Base-by-base conservation (phyloP, 2,113 vertebrate genomes). In the Phrynocephalus versicolor region DNA sequence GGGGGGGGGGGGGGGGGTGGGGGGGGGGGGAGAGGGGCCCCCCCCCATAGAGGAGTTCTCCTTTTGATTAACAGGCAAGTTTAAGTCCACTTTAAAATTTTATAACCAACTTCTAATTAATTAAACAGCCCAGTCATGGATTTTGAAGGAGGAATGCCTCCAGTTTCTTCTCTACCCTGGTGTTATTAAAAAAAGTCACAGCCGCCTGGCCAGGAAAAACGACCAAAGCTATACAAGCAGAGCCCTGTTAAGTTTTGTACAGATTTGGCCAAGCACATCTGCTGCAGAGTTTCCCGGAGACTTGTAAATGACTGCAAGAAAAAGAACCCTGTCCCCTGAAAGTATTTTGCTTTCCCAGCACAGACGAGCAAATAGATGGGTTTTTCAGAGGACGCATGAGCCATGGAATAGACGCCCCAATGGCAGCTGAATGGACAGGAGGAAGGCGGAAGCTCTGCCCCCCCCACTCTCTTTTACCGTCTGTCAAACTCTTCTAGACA, bases 401-500 rank as follows among this genome's bases (percentile, higher is more conserved):
- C 41, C 35, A 58, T 60, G 10, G 67, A 62, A 57, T 65, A 60
- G 76, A 81, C 81, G 75, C 58, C 82, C 14, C 45, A n/a, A 18
- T 0, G 0, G 2, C 13, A 18, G 3, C 3, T 21, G 1, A 45
- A 88, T 81, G 6, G 3, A 87, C 82, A 58, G 88, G 55, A 85
- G 83, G 82, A 80, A 87, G 81, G 86, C 77, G 88, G 45, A 51
- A 62, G 88, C 74, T 88, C 89, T 35, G 18, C 0, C 14, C 8
- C 2, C 72, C 8, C 23, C 23, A 7, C 5, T 89, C 27, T 80
- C 81, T 21, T 79, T 87, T 14, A 7, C 88, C 91, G 73, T 6
- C 79, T 85, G 85, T 88, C 45, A 51, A 51, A 91, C 90, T 89
- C 7, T 90, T 92, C 65, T 90, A 85, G 90, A 85, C 89, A 55